Percentiles rank a stretch among this genome's conserved stretches.
Conservation (phyloP, 2,113 vertebrate genomes). For the Phyllostomus discolor region DNA sequence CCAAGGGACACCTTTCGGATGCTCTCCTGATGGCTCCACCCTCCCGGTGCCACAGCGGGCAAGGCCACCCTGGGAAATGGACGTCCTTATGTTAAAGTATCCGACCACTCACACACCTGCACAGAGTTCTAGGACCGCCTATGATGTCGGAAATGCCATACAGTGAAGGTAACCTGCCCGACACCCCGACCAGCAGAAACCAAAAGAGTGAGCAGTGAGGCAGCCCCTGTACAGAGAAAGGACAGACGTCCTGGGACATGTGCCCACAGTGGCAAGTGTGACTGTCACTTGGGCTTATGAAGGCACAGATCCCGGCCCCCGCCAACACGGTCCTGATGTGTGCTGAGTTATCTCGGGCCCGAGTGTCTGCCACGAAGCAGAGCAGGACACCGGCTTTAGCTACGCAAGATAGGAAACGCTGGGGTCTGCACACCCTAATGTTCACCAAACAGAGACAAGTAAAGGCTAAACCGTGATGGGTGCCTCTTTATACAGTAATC, state of each 20-base stretch:
- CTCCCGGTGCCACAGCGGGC: not conserved
- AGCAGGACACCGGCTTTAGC: not conserved
- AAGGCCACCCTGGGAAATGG: not conserved
- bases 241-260: not conserved
- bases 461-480: not conserved
- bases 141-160: not conserved
- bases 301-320: accelerated
- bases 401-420: not conserved
- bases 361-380: not conserved
- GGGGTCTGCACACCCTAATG: not conserved
- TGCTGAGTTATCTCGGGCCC: not conserved
- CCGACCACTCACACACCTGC: not conserved
- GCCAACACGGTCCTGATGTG: accelerated
- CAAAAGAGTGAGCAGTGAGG: not conserved
- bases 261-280: not conserved
- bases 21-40: not conserved
- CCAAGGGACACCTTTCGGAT: not conserved
- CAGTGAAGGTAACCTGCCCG: not conserved
- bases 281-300: not conserved
- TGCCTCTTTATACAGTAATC: not conserved
- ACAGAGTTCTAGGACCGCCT: not conserved
- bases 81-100: not conserved
- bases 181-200: not conserved
- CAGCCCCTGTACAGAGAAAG: accelerated
- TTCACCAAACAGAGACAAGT: not conserved